Base-by-base conservation (phyloP, 2,888 invertebrate species). In the Nomada lathburiana region DNA sequence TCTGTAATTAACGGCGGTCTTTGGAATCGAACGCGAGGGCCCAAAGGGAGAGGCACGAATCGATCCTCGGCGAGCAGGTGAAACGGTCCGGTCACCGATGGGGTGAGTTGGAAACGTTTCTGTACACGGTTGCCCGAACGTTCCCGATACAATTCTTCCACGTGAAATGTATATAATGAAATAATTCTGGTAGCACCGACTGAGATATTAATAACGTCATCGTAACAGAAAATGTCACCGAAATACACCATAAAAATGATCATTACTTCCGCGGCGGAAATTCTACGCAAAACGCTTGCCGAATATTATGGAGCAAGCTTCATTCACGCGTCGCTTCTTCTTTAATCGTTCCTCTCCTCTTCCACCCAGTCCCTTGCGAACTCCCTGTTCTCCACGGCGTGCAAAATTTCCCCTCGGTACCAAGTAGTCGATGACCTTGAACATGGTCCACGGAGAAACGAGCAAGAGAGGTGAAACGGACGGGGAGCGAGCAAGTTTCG, bases 1-100 rank as follows among this genome's bases (percentile, higher is more conserved):
- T 59, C 63, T 29, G 69, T 69, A 78, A 79, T 79, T 79, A 78
- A 79, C 69, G 77, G 68, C 74, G 55, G 62, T 72, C 72, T 63
- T 76, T 47, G 64, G 47, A 76, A 67, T 55, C 52, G 72, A 71
- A 71, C 50, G 52, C 69, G 52, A 29, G 44, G 44, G 20, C n/a
- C 53, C 11, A 13, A 2, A 23, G 20, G 72, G 44, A 71, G 52
- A 53, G 59, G 36, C 26, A 29, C 20, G 52, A 47, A 72, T 69
- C 69, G 69, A 69, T 69, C 55, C 23, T 42, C 13, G 65, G 20
- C n/a, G 36, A 57, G 44, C 69, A 69, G 42, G 57, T 57, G 57
- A 69, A 57, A 57, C 42, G 26, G 18, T 18, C 16, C 18, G 4
- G 29, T 10, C 26, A 50, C 9, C 10, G 11, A 55, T n/a, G 13